Evolutionary conservation across 2,797 vertebrate species (phyloP), one percentile per base, ranked within the genome.

Genomic region (Columba guinea): DNA sequence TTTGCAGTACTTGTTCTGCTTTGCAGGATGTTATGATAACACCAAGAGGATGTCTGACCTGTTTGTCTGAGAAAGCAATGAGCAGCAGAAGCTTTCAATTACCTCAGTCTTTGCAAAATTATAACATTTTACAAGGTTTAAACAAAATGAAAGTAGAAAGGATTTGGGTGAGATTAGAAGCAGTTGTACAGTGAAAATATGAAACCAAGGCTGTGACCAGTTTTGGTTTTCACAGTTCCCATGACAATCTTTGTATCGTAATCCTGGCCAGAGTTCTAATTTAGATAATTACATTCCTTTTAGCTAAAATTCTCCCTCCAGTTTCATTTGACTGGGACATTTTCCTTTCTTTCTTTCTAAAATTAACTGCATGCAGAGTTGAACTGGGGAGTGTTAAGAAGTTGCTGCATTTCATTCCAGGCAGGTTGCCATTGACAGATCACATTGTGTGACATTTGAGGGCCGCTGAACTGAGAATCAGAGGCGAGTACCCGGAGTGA

Each of bases 71-170:
- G 80, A 84, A 96, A 65, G 69, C n/a, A 93, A 41, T 55, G 68
- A 96, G 64, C 22, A 68, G 59, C 52, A 24, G 85, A 95, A 86
- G 69, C 34, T 93, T 94, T 89, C 90, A 89, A 60, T 83, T 95
- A 88, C 53, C 37, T 64, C 69, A 77, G 63, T 60, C 49, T 87
- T 80, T 35, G 18, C 53, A 82, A 92, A 97, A 95, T 80, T 67
- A 69, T 48, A 96, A 88, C 28, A 77, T 65, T 91, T 73, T 79
- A 37, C 9, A 64, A 60, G 23, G 34, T 89, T 89, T 90, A 87
- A 90, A 87, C 58, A 83, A 86, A 90, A 80, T 14, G 52, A 75
- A 90, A 96, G 30, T 49, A 67, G 30, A 83, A 93, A 76, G 26
- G 9, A 76, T 82, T 89, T 70, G 23, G 21, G 51, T 58, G 20